Percentiles rank a stretch among this genome's conserved stretches.
These are phyloP conservation scores for Hystrix brachyura DNA, from an alignment of 2,113 vertebrate species.

Conservation along the genomic window DNA sequence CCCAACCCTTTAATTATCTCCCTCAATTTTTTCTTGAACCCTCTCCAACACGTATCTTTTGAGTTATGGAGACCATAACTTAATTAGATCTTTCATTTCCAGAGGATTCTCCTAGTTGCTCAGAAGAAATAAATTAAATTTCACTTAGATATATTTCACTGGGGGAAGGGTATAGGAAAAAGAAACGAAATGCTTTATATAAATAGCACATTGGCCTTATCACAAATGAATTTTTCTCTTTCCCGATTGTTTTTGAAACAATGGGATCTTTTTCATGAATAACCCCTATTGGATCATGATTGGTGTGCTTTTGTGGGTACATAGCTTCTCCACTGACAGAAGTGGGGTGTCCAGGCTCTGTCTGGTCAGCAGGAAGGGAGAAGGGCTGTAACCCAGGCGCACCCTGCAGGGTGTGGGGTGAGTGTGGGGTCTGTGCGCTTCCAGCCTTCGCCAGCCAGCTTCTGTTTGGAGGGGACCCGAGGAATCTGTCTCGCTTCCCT, in stretches of 20 bases:
- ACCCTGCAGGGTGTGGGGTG: not conserved
- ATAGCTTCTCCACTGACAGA: not conserved
- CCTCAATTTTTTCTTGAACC: conserved; percentile 26
- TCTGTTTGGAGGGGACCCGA: not conserved
- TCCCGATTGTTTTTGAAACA: conserved; percentile 65
- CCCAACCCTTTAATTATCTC: conserved; percentile 49
- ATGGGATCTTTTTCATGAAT: conserved; percentile 18
- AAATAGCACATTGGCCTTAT: conserved; percentile 61
- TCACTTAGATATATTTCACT: conserved; percentile 40
- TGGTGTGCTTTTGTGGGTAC: not conserved
- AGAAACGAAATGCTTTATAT: conserved; percentile 63
- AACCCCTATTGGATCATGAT: not conserved
- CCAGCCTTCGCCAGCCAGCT: not conserved
- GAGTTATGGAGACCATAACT: conserved; percentile 43
- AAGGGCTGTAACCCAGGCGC: not conserved
- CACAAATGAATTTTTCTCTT: conserved; percentile 48
- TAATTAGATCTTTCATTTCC: conserved; percentile 73
- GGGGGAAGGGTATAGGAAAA: not conserved
- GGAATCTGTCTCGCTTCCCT: not conserved
- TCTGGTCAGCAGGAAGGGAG: not conserved
- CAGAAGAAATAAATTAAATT: conserved; percentile 72
- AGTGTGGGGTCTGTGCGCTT: not conserved
- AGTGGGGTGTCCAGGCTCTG: not conserved
- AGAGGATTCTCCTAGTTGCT: conserved; percentile 7
- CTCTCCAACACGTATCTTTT: conserved; percentile 51